Conservation (phyloP, 2,797 vertebrate species). For the Aphelocoma californica region DNA sequence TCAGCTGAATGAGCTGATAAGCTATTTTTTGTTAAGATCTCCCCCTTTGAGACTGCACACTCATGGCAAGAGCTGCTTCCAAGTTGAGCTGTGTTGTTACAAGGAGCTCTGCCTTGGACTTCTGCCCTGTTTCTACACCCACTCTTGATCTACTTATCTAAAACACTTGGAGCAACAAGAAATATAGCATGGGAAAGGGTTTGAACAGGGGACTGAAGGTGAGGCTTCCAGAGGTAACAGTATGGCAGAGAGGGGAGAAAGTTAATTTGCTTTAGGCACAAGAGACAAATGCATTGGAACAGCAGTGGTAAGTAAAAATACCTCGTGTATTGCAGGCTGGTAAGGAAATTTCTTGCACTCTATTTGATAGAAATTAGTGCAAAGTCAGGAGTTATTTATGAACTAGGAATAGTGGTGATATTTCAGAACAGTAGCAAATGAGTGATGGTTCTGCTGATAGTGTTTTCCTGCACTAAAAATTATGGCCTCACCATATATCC, state of each 20-base stretch:
- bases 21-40: slow-evolving; percentile 33
- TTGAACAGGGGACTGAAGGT: background rate
- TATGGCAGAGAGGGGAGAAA: background rate
- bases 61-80: slow-evolving; percentile 49
- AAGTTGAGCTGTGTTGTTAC: background rate
- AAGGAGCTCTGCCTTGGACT: slow-evolving; percentile 50
- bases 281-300: background rate
- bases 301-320: background rate
- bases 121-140: slow-evolving; percentile 55
- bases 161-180: slow-evolving; percentile 27
- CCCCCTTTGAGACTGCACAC: slow-evolving; percentile 41
- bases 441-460: background rate
- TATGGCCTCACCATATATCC: background rate
- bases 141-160: slow-evolving; percentile 44
- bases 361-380: background rate
- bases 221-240: background rate
- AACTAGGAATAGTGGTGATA: background rate
- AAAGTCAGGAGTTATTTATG: background rate
- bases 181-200: background rate
- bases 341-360: background rate
- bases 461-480: background rate
- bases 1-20: slow-evolving; percentile 28
- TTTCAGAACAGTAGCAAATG: slow-evolving; percentile 22
- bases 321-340: background rate
- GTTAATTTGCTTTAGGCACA: background rate